These are phyloP conservation scores for Akabosia matsudoensis DNA, from an alignment of 1,140 invertebrate species.

Conservation along the genomic window DNA sequence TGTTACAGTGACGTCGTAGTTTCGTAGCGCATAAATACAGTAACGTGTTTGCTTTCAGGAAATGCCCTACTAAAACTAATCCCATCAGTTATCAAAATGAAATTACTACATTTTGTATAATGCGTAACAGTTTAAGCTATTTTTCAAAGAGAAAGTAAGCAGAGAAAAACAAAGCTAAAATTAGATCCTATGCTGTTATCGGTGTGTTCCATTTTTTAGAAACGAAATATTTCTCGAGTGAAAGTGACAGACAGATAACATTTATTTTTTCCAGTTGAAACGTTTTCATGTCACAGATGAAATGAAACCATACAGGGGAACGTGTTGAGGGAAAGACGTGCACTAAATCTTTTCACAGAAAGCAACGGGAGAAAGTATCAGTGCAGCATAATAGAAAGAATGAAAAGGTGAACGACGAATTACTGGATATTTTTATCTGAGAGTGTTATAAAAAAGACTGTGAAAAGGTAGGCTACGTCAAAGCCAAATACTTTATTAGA, in stretches of 20 bases:
- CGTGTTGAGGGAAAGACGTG: background rate
- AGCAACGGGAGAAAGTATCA: constrained; percentile 15
- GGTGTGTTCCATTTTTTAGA: no score
- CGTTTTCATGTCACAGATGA: background rate
- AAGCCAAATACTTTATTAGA: no score
- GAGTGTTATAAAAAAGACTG: background rate
- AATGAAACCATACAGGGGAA: background rate
- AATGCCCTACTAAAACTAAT: no score
- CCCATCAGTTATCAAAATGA: no score
- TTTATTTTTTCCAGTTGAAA: background rate
- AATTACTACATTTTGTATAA: no score
- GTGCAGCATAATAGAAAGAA: background rate
- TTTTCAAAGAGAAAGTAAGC: no score
- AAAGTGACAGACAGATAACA: constrained; percentile 21
- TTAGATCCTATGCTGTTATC: no score
- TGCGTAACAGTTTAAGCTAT: no score
- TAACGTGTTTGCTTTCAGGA: no score
- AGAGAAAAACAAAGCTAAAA: no score
- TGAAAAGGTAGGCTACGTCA: background rate
- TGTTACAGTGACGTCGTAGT: background rate
- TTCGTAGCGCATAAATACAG: no score
- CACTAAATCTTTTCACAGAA: background rate
- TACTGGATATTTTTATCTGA: background rate
- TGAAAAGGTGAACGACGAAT: background rate
- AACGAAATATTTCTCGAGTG: background rate